A percentile compares a stretch with the other conserved stretches of the same genome.
Evolutionary conservation across 2,113 vertebrate genomes (phyloP).

Genomic region (Perognathus longimembris): DNA sequence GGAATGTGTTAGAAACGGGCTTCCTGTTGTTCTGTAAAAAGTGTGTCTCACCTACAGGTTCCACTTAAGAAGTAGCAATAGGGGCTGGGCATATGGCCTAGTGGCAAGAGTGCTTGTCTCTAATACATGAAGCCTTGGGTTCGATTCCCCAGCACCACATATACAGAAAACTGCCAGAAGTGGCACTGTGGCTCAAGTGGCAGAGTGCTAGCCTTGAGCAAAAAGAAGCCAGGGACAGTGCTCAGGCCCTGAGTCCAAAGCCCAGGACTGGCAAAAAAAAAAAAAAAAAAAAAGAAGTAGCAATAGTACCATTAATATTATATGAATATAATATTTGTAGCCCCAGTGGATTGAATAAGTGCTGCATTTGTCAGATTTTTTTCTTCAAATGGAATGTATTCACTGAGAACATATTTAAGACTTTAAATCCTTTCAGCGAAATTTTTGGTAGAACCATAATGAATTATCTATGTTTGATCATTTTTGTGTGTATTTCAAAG

Average conservation of each 20-base stretch:
- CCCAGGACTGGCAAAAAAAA: too few relatives aligned
- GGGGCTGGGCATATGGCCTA: too few relatives aligned
- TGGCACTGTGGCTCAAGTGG: too few relatives aligned
- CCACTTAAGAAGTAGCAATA: background rate
- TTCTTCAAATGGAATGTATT: background rate
- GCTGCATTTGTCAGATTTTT: background rate
- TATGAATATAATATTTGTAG: background rate
- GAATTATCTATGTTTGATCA: background rate
- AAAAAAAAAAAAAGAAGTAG: too few relatives aligned
- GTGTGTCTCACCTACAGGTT: background rate
- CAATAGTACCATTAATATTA: background rate
- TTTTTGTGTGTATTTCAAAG: background rate
- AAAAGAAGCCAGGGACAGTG: too few relatives aligned
- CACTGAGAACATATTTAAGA: background rate
- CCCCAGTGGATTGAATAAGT: background rate
- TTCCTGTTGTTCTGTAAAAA: background rate
- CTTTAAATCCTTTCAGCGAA: background rate
- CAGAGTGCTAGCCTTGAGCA: too few relatives aligned
- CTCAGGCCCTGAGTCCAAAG: too few relatives aligned
- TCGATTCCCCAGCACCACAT: too few relatives aligned
- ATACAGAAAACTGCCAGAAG: too few relatives aligned
- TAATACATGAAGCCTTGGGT: too few relatives aligned
- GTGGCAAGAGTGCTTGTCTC: too few relatives aligned
- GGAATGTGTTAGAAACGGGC: background rate
- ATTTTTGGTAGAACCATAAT: background rate